Percentiles rank a stretch among this genome's conserved stretches.
These are phyloP conservation scores for Caenorhabditis sp. DNA, from an alignment of 2,888 invertebrate species.

Conservation along the genomic window DNA sequence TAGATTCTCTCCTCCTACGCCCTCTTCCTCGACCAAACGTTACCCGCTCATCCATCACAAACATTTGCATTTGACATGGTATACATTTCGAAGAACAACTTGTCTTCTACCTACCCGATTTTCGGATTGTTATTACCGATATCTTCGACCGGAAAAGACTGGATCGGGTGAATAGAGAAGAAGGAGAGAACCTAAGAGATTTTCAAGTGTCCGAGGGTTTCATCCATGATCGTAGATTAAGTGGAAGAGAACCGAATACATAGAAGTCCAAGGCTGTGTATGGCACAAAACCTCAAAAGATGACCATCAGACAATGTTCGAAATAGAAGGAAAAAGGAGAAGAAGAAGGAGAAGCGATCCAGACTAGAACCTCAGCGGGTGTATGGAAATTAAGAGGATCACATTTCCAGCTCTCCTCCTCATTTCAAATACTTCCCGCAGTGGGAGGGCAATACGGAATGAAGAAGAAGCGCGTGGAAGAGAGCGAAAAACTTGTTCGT, in stretches of 20 bases:
- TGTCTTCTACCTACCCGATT: neutral
- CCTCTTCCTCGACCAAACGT: slow-evolving; percentile 7
- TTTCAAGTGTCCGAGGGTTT: too few species aligned
- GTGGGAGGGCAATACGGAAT: slow-evolving; percentile 13
- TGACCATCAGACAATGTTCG: neutral
- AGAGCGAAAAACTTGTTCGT: slow-evolving; percentile 12
- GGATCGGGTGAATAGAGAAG: neutral
- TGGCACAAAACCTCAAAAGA: too few species aligned
- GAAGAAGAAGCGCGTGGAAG: too few species aligned
- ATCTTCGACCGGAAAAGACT: neutral
- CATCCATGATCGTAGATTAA: slow-evolving; percentile 31
- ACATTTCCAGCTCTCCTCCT: neutral
- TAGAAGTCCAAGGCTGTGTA: too few species aligned
- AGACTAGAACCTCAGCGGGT: neutral
- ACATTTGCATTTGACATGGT: slow-evolving; percentile 54
- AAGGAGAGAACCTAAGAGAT: too few species aligned
- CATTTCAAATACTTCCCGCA: neutral
- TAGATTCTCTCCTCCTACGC: slow-evolving; percentile 15
- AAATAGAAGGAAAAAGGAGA: too few species aligned
- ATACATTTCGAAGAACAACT: slow-evolving; percentile 49
- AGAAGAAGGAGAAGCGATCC: too few species aligned
- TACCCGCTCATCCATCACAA: slow-evolving; percentile 54
- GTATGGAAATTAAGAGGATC: slow-evolving; percentile 14
- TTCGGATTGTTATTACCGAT: slow-evolving; percentile 25
- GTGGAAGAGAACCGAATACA: too few species aligned